Conservation (phyloP, 1,140 invertebrate species). For the Dendroctonus ponderosae region DNA sequence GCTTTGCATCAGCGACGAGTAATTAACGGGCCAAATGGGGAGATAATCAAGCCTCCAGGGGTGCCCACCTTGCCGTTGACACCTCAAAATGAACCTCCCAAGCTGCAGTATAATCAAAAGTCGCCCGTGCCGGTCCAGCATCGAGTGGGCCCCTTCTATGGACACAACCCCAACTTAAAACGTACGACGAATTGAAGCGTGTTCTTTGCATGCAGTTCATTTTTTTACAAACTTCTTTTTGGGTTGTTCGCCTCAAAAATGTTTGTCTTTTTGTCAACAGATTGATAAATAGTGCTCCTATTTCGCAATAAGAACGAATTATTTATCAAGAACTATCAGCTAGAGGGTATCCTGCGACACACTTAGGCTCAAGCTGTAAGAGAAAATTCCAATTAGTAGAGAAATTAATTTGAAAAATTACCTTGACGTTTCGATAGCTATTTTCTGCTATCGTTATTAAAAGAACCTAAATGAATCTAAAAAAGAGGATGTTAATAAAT, state of each 20-base stretch:
- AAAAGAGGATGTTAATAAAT: too few relatives aligned
- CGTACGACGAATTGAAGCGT: constrained; percentile 49
- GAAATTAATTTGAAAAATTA: too few relatives aligned
- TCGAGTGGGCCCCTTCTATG: constrained; percentile 69
- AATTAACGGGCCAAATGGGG: constrained; percentile 44
- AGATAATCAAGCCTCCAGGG: constrained; percentile 46
- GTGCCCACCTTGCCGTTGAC: constrained; percentile 28
- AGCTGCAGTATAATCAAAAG: constrained; percentile 56
- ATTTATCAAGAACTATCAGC: too few relatives aligned
- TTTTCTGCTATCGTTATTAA: too few relatives aligned
- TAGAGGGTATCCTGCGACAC: too few relatives aligned
- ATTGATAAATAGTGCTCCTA: too few relatives aligned
- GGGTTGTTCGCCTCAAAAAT: constrained; percentile 12
- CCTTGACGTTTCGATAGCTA: too few relatives aligned
- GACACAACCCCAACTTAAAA: constrained; percentile 83
- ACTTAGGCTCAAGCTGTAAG: too few relatives aligned
- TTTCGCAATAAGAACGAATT: too few relatives aligned
- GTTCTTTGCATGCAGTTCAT: background rate
- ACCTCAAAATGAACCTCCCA: constrained; percentile 47
- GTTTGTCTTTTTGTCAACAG: too few relatives aligned
- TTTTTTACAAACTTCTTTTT: constrained; percentile 57
- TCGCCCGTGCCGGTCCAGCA: constrained; percentile 50
- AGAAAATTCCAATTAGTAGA: too few relatives aligned
- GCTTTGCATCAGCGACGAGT: constrained; percentile 49
- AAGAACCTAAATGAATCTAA: too few relatives aligned